Conservation (phyloP, 2,888 invertebrate genomes). For the Nebria salina region DNA sequence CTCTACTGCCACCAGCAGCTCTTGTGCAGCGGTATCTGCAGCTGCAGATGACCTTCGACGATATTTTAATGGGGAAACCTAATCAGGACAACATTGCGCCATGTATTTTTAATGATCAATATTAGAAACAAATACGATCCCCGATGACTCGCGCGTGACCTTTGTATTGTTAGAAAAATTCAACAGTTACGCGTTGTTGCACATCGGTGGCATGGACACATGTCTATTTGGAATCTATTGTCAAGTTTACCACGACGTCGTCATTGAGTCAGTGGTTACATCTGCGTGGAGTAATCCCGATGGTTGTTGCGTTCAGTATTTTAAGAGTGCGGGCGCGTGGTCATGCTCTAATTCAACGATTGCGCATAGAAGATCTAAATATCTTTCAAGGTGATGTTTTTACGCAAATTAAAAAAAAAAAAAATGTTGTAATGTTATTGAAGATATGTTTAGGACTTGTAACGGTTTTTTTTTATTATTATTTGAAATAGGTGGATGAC, state of each 20-base stretch:
- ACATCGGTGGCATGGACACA: constrained; percentile 35
- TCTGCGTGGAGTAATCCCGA: not conserved
- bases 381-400: not conserved
- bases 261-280: not conserved
- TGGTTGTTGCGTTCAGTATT: not conserved
- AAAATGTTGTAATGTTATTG: too few species aligned
- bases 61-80: not conserved
- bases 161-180: not conserved
- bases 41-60: not conserved
- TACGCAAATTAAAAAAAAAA: too few species aligned
- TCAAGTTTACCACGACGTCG: constrained; percentile 28
- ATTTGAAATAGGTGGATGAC: too few species aligned
- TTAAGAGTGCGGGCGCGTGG: not conserved
- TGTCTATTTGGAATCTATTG: constrained; percentile 11
- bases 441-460: too few species aligned
- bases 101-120: not conserved
- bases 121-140: not conserved
- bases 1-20: not conserved
- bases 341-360: not conserved
- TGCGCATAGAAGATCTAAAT: not conserved
- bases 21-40: not conserved
- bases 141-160: not conserved
- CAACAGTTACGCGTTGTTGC: constrained; percentile 22
- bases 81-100: not conserved
- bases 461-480: too few species aligned